phyloP scores from a whole-genome alignment of 1,140 invertebrate species.

The Nymphalis io region DNA sequence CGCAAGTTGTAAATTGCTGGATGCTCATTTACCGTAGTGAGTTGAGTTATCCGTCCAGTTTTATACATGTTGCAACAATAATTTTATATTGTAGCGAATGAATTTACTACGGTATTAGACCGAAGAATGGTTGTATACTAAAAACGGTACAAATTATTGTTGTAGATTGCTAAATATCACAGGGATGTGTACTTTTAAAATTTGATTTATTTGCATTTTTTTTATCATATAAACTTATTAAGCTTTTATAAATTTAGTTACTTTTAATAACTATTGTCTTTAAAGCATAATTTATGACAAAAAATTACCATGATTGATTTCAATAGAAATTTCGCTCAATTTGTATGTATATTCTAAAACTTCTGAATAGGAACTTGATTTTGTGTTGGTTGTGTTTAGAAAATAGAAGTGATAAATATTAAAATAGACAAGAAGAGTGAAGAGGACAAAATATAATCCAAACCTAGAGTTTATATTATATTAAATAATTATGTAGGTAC shows the following conservation, averaged over 20 bases:
- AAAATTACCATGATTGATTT: background rate
- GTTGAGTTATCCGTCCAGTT: slow-evolving; percentile 80
- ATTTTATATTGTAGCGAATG: slow-evolving; percentile 40
- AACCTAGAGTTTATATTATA: too few species aligned
- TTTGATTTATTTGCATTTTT: background rate
- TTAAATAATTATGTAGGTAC: too few species aligned
- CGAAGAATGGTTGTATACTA: slow-evolving; percentile 15
- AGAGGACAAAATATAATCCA: too few species aligned
- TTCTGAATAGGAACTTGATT: background rate
- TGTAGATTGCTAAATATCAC: slow-evolving; percentile 16
- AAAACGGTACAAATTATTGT: slow-evolving; percentile 31
- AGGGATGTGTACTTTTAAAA: slow-evolving; percentile 5
- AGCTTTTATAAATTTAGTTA: background rate
- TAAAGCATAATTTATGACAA: too few species aligned
- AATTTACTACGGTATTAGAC: slow-evolving; percentile 27
- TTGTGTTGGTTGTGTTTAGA: background rate
- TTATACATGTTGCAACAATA: slow-evolving; percentile 74
- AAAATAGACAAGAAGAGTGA: too few species aligned
- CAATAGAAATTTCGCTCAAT: slow-evolving; percentile 9
- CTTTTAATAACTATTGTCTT: background rate
- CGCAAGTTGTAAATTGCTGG: slow-evolving; percentile 60
- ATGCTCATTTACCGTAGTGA: slow-evolving; percentile 76
- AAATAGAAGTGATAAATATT: too few species aligned
- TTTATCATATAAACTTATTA: background rate
- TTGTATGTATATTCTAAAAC: background rate